These are phyloP conservation scores for Tribolium madens DNA, from an alignment of 1,140 invertebrate genomes.

Conservation along the genomic window DNA sequence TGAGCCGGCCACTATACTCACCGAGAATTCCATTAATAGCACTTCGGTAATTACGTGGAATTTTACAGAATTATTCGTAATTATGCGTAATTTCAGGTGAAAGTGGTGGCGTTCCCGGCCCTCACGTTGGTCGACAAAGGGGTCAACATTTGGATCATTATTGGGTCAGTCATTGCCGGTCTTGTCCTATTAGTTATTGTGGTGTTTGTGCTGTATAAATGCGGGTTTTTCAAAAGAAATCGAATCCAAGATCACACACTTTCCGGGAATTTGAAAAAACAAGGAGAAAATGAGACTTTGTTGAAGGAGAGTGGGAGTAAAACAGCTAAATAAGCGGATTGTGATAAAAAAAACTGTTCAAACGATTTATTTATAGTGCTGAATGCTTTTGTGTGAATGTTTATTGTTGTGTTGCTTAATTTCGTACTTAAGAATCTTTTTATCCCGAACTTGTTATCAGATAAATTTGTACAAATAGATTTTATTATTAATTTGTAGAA, in stretches of 20 bases:
- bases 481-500: background rate
- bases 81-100: constrained; percentile 71
- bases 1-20: constrained; percentile 79
- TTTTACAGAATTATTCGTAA: constrained; percentile 9
- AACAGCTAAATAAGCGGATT: background rate
- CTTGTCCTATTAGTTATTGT: constrained; percentile 82
- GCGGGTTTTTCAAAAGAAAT: constrained; percentile 90
- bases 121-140: constrained; percentile 74
- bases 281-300: constrained; percentile 63
- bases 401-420: background rate
- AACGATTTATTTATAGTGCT: background rate
- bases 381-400: background rate
- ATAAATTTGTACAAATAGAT: background rate
- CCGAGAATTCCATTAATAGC: constrained; percentile 73
- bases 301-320: constrained; percentile 41
- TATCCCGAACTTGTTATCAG: background rate
- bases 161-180: constrained; percentile 82
- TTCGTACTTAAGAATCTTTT: background rate
- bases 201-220: constrained; percentile 83
- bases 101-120: constrained; percentile 85
- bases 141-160: constrained; percentile 86
- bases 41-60: constrained; percentile 45
- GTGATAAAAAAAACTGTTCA: constrained; percentile 3
- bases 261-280: constrained; percentile 85
- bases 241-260: constrained; percentile 82